Evolutionary conservation across 2,113 vertebrate genomes (phyloP), one percentile per base, ranked within the genome.

Genomic region (Conger conger): DNA sequence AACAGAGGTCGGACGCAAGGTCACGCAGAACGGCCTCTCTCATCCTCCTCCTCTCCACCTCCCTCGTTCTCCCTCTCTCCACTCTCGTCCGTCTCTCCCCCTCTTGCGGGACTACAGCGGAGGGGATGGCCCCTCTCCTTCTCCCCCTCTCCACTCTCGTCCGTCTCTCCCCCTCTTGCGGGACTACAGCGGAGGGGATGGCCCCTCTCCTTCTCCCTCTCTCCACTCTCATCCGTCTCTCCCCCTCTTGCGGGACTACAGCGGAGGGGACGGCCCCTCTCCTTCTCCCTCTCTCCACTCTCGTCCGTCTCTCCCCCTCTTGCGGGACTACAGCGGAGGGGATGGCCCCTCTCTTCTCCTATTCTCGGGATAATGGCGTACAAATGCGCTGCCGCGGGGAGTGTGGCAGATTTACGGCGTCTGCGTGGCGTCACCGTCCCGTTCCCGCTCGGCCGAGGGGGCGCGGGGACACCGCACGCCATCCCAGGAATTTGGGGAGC

Each of bases 401-500:
- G 33, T 20, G 15, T 38, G 33, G 38, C 63, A 81, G 68, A 86
- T 82, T 86, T 85, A 86, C 50, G 40, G 63, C 30, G 4, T 50
- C n/a, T 18, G 35, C 17, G 2, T 60, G 68, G 84, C 17, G 17
- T 78, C 30, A 38, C 79, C 20, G 54, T 80, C 76, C 81, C 9
- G 60, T 30, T 81, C 35, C 53, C 53, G 53, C 77, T 38, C 73
- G 87, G 86, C 63, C 84, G 87, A 50, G 5, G 40, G 35, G 76
- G 18, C 68, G 27, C n/a, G 57, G 37, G 35, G 50, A 87, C 88
- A 83, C 80, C 42, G 0, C 78, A 85, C 57, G 80, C 54, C 86
- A 88, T 63, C 16, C 83, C 78, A 87, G 57, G 85, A 87, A 88
- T 86, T 45, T 76, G 1, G 23, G 23, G 68, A 8, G 23, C 9